Evolutionary conservation across 2,113 vertebrate genomes (phyloP).

Genomic region (Otus sunia): DNA sequence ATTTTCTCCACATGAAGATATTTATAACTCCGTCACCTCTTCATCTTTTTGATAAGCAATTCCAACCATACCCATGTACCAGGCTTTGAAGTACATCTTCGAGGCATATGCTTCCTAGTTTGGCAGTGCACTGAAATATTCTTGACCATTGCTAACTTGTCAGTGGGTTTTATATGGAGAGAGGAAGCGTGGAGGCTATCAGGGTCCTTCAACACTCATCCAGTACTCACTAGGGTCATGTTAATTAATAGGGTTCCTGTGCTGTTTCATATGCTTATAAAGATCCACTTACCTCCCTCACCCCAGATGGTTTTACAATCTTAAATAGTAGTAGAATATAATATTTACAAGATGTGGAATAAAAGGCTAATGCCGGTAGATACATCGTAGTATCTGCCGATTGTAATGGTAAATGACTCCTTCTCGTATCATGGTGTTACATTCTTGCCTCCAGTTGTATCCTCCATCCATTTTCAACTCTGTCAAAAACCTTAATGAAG

Average conservation of each 20-base stretch:
- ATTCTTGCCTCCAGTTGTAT: background rate
- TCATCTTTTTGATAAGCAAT: background rate
- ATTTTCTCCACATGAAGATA: background rate
- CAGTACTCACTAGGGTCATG: no score
- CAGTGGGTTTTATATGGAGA: background rate
- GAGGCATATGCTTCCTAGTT: background rate
- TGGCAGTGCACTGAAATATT: background rate
- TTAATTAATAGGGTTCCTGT: background rate
- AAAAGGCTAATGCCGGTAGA: background rate
- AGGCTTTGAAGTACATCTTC: background rate
- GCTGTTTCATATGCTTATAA: background rate
- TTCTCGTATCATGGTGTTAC: rapidly evolving
- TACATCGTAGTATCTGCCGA: background rate
- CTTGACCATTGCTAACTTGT: background rate
- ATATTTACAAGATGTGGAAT: background rate
- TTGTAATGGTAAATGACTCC: background rate
- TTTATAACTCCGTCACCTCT: background rate
- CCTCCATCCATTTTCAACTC: no score
- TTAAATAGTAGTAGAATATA: background rate
- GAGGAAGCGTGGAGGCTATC: background rate
- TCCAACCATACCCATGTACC: background rate
- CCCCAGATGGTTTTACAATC: background rate
- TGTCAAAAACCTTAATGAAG: background rate
- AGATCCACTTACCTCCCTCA: background rate
- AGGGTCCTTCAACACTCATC: background rate